Base-by-base conservation (phyloP, 2,113 vertebrate genomes). In the Spea bombifrons region DNA sequence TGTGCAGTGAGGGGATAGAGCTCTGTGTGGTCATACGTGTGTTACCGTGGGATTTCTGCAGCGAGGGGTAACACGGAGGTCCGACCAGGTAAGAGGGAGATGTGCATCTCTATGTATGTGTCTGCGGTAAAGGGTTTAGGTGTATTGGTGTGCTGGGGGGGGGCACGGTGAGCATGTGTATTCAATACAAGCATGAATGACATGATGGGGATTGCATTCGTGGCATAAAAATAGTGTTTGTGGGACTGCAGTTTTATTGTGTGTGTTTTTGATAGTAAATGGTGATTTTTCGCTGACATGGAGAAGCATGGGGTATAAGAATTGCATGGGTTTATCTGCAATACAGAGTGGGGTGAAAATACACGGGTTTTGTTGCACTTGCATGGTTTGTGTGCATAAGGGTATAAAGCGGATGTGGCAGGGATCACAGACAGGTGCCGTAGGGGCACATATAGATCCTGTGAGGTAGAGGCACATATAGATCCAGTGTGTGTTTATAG, bases 111-210 rank as follows among this genome's bases (percentile, higher is more conserved):
- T 30, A 5, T 72, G 30, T 53, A 49, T 55, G 69, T 73, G 71
- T 52, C 71, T 73, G 77, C 77, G 73, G 69, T 78, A 47, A 66
- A 52, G 68, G 76, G 61, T 78, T 59, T 78, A 63, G n/a, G 43
- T 78, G 70, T 66, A 43, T 73, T 73, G 17, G 48, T 53, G 61
- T 55, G 17, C 50, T 66, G 17, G 61, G 61, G 61, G 30, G 5
- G 15, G 10, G 15, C 30, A 57, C 15, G 8, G 61, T 65, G 71
- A 3, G 44, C 5, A n/a, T 67, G 63, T 47, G 61, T 69, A 68
- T 69, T 50, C 65, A 44, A 57, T 5, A 49, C 46, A 53, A 17
- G 53, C 16, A 75, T 75, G 75, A 55, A 76, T 44, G 49, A 52
- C 49, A 30, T 15, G 30, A 46, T 44, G 50, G 66, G 4, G n/a